A percentile compares a stretch with the other conserved stretches of the same genome.
phyloP scores from a whole-genome alignment of 2,888 invertebrate species.

The Watsonalla binaria region DNA sequence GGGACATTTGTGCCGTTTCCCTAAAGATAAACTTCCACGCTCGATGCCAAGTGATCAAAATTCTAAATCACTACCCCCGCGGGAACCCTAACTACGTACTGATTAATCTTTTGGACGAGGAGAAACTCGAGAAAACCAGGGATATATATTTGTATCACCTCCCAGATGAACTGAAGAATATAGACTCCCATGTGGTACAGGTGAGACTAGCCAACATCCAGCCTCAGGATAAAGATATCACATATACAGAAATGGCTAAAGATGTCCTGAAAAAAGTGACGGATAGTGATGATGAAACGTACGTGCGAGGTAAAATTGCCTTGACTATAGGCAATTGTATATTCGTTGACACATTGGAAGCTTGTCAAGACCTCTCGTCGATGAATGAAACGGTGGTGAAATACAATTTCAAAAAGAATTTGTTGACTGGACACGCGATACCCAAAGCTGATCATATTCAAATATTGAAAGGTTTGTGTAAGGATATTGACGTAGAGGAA shows the following conservation, averaged over 20 bases:
- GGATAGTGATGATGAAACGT: constrained; percentile 47
- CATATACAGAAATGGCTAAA: constrained; percentile 52
- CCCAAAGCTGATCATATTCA: constrained; percentile 68
- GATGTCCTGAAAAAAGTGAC: constrained; percentile 42
- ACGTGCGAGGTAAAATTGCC: constrained; percentile 66
- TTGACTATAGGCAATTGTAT: constrained; percentile 80
- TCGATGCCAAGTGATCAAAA: constrained; percentile 76
- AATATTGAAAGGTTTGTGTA: constrained; percentile 66
- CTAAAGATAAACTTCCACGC: constrained; percentile 65
- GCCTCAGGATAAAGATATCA: constrained; percentile 61
- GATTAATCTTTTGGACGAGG: constrained; percentile 81
- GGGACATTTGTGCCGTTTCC: constrained; percentile 78
- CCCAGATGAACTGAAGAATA: constrained; percentile 67
- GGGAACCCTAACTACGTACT: constrained; percentile 49
- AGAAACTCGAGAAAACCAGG: constrained; percentile 56
- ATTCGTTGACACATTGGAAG: constrained; percentile 81
- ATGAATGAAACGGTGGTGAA: constrained; percentile 72
- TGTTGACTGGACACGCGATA: constrained; percentile 61
- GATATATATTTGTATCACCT: constrained; percentile 67
- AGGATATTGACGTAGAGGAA: constrained; percentile 34
- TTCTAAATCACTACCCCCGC: constrained; percentile 43
- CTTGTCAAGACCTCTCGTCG: constrained; percentile 72
- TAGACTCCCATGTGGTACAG: constrained; percentile 61
- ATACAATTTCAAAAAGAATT: constrained; percentile 72
- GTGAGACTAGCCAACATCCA: constrained; percentile 53